Percentiles rank a stretch among this genome's conserved stretches.
Evolutionary conservation across 2,797 vertebrate species (phyloP).

Genomic region (Antrozous pallidus): DNA sequence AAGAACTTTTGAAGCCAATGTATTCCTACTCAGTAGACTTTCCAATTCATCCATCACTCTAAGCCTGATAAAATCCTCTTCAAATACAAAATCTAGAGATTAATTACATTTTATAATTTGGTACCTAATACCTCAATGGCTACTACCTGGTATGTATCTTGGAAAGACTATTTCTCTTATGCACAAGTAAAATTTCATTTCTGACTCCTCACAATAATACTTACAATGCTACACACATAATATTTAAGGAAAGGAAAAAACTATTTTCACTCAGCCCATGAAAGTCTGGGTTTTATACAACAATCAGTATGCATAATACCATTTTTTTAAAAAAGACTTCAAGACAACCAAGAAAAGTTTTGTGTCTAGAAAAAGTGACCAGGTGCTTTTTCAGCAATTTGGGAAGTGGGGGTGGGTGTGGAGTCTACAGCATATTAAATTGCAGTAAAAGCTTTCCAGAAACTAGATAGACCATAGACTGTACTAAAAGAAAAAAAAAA

Average conservation of each 20-base stretch:
- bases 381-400: slow-evolving; percentile 31
- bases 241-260: slow-evolving; percentile 14
- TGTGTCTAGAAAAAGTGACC: slow-evolving; percentile 27
- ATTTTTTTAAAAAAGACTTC: not conserved
- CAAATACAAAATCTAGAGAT: slow-evolving; percentile 65
- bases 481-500: slow-evolving; percentile 73
- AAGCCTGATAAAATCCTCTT: slow-evolving; percentile 61
- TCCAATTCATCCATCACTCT: slow-evolving; percentile 52
- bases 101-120: slow-evolving; percentile 70
- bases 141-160: slow-evolving; percentile 42
- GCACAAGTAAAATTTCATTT: slow-evolving; percentile 66
- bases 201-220: slow-evolving; percentile 35
- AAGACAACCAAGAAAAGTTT: slow-evolving; percentile 45
- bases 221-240: slow-evolving; percentile 22
- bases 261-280: not conserved
- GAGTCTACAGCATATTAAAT: slow-evolving; percentile 45
- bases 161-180: slow-evolving; percentile 36
- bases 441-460: slow-evolving; percentile 74
- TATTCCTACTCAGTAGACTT: not conserved
- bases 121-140: slow-evolving; percentile 61
- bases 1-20: slow-evolving; percentile 6
- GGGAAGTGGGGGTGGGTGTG: no score
- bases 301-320: not conserved
- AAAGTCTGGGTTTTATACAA: not conserved
- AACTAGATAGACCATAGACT: slow-evolving; percentile 61